phyloP scores from a whole-genome alignment of 1,140 invertebrate species.

The Danaus plexippus region DNA sequence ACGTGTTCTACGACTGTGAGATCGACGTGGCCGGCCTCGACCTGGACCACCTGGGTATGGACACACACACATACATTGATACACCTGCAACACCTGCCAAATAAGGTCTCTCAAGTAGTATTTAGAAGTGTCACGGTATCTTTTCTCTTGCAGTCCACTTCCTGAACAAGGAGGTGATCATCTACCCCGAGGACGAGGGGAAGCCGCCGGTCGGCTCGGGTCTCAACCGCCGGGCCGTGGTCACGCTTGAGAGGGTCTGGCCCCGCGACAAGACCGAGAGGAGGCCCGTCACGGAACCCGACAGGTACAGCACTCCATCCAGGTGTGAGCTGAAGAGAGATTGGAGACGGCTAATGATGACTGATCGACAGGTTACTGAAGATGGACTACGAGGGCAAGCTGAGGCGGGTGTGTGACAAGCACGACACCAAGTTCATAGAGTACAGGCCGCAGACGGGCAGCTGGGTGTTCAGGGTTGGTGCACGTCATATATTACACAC shows the following conservation, averaged over 20 bases:
- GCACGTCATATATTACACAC: not conserved
- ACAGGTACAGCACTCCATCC: conserved; percentile 67
- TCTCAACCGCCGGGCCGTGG: conserved; percentile 92
- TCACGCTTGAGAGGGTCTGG: conserved; percentile 95
- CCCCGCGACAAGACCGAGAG: conserved; percentile 89
- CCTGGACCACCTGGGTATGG: conserved; percentile 86
- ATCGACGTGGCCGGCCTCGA: conserved; percentile 92
- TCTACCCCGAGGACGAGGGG: conserved; percentile 80
- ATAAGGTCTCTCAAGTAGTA: no score
- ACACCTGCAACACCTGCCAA: no score
- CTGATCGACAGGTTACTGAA: conserved; percentile 70
- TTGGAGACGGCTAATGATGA: not conserved
- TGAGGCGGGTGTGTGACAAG: conserved; percentile 87
- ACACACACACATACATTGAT: no score
- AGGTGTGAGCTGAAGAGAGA: conserved; percentile 71
- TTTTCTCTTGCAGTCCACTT: conserved; percentile 74
- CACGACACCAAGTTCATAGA: conserved; percentile 93
- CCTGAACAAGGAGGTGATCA: conserved; percentile 82
- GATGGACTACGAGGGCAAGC: conserved; percentile 91
- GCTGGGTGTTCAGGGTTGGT: conserved; percentile 83
- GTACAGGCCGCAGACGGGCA: conserved; percentile 94
- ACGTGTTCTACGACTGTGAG: conserved; percentile 89
- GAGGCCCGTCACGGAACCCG: conserved; percentile 85
- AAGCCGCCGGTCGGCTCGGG: conserved; percentile 87
- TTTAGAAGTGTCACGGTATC: no score